Base-by-base conservation (phyloP, 1,140 invertebrate genomes). In the Cydia amplana region DNA sequence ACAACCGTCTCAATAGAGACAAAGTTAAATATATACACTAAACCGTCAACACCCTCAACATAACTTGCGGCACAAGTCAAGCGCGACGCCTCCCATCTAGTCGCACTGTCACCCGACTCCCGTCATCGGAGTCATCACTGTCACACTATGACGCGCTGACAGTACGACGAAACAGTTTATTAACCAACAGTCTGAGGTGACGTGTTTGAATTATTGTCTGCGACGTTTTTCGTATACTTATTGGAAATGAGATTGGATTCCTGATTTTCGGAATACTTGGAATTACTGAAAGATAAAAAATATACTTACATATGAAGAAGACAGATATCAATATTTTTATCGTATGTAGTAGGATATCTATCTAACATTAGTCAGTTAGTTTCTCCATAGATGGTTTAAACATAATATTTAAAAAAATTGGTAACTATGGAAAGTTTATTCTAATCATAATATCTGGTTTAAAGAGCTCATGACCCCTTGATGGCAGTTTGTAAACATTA, bases 141-240 rank as follows among this genome's bases (percentile, higher is more conserved):
- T 60, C 55, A 60, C 55, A 60, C 55, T 60, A 60, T 60, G 55
- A 23, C 55, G 55, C 55, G 55, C 20, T 23, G 55, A 60, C 55
- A 60, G 55, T 60, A 60, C 18, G 55, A 60, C 55, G 55, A 60
- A 60, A 60, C 55, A 60, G 55, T 60, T 60, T 60, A 60, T 60
- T 60, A 60, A 60, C 55, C 6, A 60, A 23, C 49, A 18, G 18
- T 60, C 55, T 60, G 55, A 60, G 12, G 55, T 60, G 55, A 23
- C 55, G 55, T 10, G 55, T 60, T 60, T 60, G 55, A 60, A 60
- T 60, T 55, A 55, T 4, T 60, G 55, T 60, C 55, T 60, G 55
- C 55, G 49, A 51, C 49, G 55, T 60, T 60, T 60, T 60, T 20
- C 55, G 55, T 60, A 60, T 60, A n/a, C n/a, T n/a, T n/a, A 60